Percentiles rank a stretch among this genome's conserved stretches.
Evolutionary conservation across 2,113 vertebrate genomes (phyloP).

Genomic region (Syngnathus typhle): DNA sequence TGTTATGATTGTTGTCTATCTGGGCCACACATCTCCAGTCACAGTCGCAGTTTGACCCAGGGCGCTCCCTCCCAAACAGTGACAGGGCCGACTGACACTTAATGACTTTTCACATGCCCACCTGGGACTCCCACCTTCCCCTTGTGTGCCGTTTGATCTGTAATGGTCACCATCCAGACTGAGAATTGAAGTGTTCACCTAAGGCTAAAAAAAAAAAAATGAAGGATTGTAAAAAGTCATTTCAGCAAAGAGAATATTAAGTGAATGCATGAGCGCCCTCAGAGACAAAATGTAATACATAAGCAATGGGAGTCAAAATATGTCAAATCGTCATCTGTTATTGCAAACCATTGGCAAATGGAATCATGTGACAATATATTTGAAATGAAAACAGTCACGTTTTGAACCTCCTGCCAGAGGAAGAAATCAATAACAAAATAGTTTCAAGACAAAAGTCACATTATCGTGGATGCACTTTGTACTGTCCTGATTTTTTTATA

Average conservation of each 20-base stretch:
- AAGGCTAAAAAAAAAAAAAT: conserved; percentile 9
- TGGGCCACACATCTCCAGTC: conserved; percentile 46
- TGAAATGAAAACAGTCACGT: conserved; percentile 13
- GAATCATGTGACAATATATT: conserved; percentile 2
- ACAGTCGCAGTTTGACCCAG: conserved; percentile 65
- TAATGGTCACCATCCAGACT: conserved; percentile 46
- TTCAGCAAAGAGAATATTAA: conserved; percentile 16
- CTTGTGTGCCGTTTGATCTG: conserved; percentile 38
- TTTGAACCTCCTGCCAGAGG: conserved; percentile 26
- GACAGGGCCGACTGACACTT: conserved; percentile 48
- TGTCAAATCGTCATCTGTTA: conserved; percentile 33
- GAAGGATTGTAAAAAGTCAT: conserved; percentile 27
- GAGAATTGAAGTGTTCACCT: conserved; percentile 43
- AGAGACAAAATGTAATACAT: conserved; percentile 27
- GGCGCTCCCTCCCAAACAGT: conserved; percentile 40
- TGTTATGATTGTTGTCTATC: conserved; percentile 68
- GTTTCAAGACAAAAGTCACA: conserved; percentile 7
- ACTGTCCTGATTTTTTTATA: conserved; percentile 24
- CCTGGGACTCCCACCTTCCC: conserved; percentile 49
- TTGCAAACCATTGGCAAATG: conserved; percentile 14
- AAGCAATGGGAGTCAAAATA: conserved; percentile 21
- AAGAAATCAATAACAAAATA: conserved; percentile 19
- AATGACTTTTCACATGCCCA: conserved; percentile 60
- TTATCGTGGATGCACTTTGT: neutral
- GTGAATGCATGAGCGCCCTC: conserved; percentile 19